These are phyloP conservation scores for Ifrita kowaldi DNA, from an alignment of 2,113 vertebrate genomes.

Conservation along the genomic window DNA sequence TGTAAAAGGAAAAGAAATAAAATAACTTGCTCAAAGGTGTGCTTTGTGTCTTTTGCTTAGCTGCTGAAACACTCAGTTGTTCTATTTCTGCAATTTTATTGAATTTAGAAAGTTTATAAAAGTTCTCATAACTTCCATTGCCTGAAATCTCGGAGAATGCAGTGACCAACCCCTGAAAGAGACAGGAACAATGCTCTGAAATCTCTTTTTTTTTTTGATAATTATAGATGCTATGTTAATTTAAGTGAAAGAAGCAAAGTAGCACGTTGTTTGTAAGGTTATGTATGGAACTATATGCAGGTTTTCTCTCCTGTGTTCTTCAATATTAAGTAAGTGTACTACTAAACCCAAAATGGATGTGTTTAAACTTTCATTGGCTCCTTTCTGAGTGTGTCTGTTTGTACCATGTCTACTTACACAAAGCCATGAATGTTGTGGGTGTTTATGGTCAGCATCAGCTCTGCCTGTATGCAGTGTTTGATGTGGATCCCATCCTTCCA, in stretches of 20 bases:
- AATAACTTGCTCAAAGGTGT: background rate
- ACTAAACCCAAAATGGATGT: background rate
- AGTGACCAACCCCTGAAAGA: background rate
- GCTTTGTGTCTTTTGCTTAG: background rate
- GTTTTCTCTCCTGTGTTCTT: background rate
- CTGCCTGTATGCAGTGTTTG: background rate
- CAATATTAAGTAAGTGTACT: background rate
- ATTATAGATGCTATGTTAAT: background rate
- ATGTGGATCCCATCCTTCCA: background rate
- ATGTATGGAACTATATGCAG: background rate
- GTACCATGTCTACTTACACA: background rate
- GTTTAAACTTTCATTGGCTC: background rate
- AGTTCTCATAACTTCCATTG: background rate
- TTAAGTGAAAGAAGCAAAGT: background rate
- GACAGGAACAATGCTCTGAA: background rate
- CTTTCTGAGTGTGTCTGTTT: background rate
- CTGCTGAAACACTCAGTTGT: background rate
- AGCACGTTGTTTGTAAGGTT: background rate
- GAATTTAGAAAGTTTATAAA: background rate
- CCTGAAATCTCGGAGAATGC: background rate
- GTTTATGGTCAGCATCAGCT: background rate
- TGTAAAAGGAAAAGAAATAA: background rate
- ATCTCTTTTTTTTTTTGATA: background rate
- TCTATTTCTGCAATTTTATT: background rate
- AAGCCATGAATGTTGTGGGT: background rate